phyloP scores from a whole-genome alignment of 2,888 invertebrate genomes.

The Luffia ferchaultella region DNA sequence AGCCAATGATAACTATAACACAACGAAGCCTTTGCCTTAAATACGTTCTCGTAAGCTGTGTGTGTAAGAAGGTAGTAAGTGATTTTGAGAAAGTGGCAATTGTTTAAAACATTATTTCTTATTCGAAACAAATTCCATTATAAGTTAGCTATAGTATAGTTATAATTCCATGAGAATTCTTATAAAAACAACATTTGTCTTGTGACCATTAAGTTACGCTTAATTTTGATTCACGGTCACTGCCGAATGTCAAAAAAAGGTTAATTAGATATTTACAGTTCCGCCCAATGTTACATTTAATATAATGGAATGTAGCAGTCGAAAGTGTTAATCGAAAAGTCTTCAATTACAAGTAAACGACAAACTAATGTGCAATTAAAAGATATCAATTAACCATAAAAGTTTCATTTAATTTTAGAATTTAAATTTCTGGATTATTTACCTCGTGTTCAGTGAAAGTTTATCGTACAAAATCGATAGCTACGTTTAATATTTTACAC shows the following conservation, averaged over 20 bases:
- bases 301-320: too few species aligned
- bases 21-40: too few species aligned
- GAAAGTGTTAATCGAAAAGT: slow-evolving; percentile 6
- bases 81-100: too few species aligned
- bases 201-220: not conserved
- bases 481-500: slow-evolving; percentile 8
- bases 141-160: too few species aligned
- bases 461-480: not conserved
- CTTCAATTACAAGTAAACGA: slow-evolving; percentile 9
- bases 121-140: too few species aligned
- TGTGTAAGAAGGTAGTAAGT: too few species aligned
- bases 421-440: not conserved
- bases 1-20: too few species aligned
- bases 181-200: not conserved
- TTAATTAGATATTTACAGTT: too few species aligned
- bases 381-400: slow-evolving; percentile 1
- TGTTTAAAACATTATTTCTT: too few species aligned
- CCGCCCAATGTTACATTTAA: too few species aligned
- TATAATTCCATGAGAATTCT: not conserved
- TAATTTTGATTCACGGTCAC: not conserved
- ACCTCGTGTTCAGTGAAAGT: not conserved
- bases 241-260: too few species aligned
- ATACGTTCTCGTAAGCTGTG: too few species aligned
- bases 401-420: not conserved
- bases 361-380: slow-evolving; percentile 8